phyloP scores from a whole-genome alignment of 2,797 vertebrate species.

The Selene dorsalis region DNA sequence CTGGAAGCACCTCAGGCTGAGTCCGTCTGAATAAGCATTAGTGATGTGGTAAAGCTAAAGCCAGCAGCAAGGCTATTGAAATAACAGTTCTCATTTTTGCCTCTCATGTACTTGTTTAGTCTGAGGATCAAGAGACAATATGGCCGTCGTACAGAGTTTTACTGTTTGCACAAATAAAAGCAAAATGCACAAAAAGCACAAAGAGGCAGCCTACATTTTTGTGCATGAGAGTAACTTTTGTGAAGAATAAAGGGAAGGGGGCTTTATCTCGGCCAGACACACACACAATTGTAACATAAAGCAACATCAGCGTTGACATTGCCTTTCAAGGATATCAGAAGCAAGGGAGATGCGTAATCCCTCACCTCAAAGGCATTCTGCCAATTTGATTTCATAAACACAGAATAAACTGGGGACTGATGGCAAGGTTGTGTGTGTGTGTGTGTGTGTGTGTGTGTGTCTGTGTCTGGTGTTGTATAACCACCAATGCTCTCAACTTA shows the following conservation, averaged over 20 bases:
- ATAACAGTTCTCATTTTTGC: neutral
- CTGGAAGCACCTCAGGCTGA: neutral
- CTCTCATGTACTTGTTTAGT: neutral
- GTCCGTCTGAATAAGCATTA: neutral
- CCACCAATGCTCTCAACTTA: slow-evolving; percentile 26
- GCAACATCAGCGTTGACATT: slow-evolving; percentile 29
- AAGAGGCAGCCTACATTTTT: neutral
- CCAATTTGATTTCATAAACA: slow-evolving; percentile 40
- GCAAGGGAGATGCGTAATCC: slow-evolving; percentile 17
- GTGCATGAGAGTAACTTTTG: neutral
- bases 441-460: too few relatives aligned
- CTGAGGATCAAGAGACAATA: neutral
- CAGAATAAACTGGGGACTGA: slow-evolving; percentile 22
- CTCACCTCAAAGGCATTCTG: slow-evolving; percentile 16
- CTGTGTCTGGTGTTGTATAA: neutral
- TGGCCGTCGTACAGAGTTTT: neutral
- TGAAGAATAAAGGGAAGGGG: neutral
- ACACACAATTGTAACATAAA: neutral
- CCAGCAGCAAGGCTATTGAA: neutral
- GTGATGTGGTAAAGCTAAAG: neutral
- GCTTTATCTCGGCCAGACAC: neutral
- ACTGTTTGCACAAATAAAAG: neutral
- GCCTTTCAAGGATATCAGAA: slow-evolving; percentile 37
- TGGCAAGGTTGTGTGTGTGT: slow-evolving; percentile 20
- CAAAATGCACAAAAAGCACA: neutral